Evolutionary conservation across 2,113 vertebrate species (phyloP).

Genomic region (human): GRCh38 chr3:35394501-35395000

Average conservation of each 20-base stretch:
- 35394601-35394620: constrained; percentile 43
- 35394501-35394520: not conserved
- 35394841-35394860: not conserved
- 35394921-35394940: not conserved
- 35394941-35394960: not conserved
- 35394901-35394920: not conserved
- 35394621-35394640: constrained; percentile 1
- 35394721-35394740: not conserved
- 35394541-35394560: not conserved
- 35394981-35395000: not conserved
- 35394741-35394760: not conserved
- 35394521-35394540: not conserved
- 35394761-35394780: constrained; percentile 18
- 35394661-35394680: not conserved
- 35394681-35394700: constrained; percentile 14
- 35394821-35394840: not conserved
- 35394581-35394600: constrained; percentile 25
- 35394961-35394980: not conserved
- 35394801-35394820: not conserved
- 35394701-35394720: constrained; percentile 51
- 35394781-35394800: not conserved
- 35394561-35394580: not conserved
- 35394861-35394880: not conserved
- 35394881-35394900: not conserved
- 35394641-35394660: constrained; percentile 59